Conservation (phyloP, 2,113 vertebrate genomes). For the Pseudorectes ferrugineus region DNA sequence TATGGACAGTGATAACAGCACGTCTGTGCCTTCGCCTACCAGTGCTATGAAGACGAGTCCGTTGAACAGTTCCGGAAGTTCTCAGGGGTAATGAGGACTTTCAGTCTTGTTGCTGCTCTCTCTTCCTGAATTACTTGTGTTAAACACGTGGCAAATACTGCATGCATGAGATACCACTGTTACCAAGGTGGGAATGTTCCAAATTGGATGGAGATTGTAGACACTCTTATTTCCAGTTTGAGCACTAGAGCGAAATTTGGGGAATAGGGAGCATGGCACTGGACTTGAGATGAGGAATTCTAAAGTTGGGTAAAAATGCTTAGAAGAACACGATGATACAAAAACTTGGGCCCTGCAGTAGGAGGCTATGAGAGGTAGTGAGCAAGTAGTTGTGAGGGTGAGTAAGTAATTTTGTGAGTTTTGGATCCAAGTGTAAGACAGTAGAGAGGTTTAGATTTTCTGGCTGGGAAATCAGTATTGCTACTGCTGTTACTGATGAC, state of each 20-base stretch:
- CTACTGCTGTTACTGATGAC: background rate
- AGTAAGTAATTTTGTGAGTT: background rate
- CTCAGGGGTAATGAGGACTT: constrained; percentile 76
- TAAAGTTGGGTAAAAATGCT: background rate
- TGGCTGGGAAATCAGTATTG: background rate
- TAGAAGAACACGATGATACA: background rate
- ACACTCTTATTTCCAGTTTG: background rate
- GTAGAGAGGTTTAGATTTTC: background rate
- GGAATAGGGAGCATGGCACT: background rate
- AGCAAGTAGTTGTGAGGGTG: background rate
- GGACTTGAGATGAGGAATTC: background rate
- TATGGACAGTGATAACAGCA: constrained; percentile 91
- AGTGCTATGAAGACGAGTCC: constrained; percentile 79
- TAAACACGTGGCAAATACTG: background rate
- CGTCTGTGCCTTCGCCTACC: constrained; percentile 88
- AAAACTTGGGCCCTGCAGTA: background rate
- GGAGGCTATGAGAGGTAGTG: background rate
- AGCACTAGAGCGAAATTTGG: background rate
- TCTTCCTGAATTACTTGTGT: background rate
- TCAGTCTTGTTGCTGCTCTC: background rate
- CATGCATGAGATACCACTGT: accelerated
- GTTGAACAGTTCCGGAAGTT: constrained; percentile 79
- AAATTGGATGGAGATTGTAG: background rate
- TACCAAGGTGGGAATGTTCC: background rate
- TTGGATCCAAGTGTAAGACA: background rate